Percentiles rank a stretch among this genome's conserved stretches.
These are phyloP conservation scores for Phoxinus phoxinus DNA, from an alignment of 2,113 vertebrate species.

Conservation along the genomic window DNA sequence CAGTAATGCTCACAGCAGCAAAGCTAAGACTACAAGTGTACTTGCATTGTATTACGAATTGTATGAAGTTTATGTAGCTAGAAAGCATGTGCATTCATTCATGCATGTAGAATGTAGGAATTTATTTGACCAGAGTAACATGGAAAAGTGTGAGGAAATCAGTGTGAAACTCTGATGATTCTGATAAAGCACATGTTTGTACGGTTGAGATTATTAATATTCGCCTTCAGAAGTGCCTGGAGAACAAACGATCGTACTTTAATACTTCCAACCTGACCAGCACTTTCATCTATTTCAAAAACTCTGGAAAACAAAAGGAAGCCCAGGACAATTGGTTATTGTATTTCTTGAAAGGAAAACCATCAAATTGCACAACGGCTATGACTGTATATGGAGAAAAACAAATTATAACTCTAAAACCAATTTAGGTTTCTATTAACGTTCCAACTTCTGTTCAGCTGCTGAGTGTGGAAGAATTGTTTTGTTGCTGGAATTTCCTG, in stretches of 20 bases:
- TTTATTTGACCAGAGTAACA: neutral
- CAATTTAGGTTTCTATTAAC: conserved; percentile 32
- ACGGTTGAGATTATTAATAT: neutral
- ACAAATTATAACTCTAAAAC: conserved; percentile 12
- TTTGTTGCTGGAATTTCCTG: neutral
- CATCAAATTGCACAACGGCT: neutral
- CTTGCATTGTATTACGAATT: neutral
- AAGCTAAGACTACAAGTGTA: neutral
- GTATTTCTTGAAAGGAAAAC: conserved; percentile 1
- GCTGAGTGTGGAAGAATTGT: neutral
- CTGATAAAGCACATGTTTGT: neutral
- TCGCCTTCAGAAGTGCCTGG: neutral
- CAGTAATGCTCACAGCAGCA: neutral
- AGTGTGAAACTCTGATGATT: neutral
- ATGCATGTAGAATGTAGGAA: neutral
- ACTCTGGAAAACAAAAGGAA: neutral
- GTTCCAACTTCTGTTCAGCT: neutral
- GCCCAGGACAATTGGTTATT: conserved; percentile 1
- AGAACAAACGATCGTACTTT: neutral
- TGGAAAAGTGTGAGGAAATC: neutral
- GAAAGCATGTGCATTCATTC: neutral
- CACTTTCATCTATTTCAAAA: conserved; percentile 36
- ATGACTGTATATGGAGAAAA: conserved; percentile 14
- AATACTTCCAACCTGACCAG: conserved; percentile 1
- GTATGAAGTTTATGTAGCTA: neutral